Evolutionary conservation across 2,113 vertebrate species (phyloP).

Genomic region (Nipponia nippon): DNA sequence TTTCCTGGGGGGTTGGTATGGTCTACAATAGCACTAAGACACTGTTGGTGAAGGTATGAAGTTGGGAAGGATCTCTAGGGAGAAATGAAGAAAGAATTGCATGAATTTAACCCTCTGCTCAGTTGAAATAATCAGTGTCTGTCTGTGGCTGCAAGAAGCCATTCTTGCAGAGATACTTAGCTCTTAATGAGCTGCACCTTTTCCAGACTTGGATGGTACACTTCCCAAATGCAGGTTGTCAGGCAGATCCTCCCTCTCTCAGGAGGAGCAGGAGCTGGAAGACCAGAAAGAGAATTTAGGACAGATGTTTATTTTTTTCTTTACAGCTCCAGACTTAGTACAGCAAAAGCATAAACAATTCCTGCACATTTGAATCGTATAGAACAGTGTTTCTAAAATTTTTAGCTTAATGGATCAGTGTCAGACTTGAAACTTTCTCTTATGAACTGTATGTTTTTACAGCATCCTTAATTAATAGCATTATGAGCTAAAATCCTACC

Average conservation of each 20-base stretch:
- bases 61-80: neutral
- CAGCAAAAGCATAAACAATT: neutral
- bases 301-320: neutral
- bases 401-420: neutral
- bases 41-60: neutral
- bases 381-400: neutral
- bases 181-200: neutral
- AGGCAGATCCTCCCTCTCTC: neutral
- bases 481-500: neutral
- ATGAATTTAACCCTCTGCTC: neutral
- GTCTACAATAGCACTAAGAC: neutral
- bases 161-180: neutral
- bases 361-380: neutral
- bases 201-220: neutral
- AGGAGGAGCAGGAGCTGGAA: neutral
- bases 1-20: neutral
- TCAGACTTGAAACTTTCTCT: neutral
- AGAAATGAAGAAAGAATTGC: neutral
- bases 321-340: neutral
- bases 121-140: neutral
- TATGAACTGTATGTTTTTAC: neutral
- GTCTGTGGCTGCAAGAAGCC: neutral
- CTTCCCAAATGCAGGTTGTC: neutral
- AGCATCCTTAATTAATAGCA: neutral
- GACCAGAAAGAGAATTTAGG: neutral